Conservation (phyloP, 1,140 invertebrate genomes). For the Diprion similis region DNA sequence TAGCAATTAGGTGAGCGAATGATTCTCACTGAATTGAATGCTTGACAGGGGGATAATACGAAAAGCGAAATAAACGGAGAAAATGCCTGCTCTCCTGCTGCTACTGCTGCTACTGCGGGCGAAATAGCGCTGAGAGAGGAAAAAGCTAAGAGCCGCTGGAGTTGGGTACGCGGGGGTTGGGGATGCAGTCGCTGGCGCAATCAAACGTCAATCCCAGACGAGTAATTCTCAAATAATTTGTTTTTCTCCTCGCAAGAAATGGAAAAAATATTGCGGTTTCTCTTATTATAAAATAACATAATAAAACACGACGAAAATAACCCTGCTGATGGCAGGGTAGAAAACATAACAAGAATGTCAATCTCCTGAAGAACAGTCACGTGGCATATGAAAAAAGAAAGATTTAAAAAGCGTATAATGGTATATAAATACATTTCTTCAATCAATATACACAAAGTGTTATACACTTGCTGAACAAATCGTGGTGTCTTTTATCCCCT, state of each 20-base stretch:
- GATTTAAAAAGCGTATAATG: background rate
- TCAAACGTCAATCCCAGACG: constrained; percentile 53
- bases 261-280: constrained; percentile 36
- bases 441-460: background rate
- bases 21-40: constrained; percentile 44
- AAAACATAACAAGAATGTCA: too few species aligned
- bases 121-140: background rate
- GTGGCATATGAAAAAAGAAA: background rate
- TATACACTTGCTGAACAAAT: background rate
- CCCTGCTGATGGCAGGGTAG: too few species aligned
- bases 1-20: constrained; percentile 47
- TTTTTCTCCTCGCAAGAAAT: constrained; percentile 28
- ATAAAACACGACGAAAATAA: too few species aligned
- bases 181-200: constrained; percentile 30
- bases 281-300: constrained; percentile 19
- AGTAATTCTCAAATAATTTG: constrained; percentile 52
- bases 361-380: background rate
- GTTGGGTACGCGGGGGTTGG: constrained; percentile 27
- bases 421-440: too few species aligned
- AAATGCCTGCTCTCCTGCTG: background rate
- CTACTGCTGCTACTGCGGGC: background rate
- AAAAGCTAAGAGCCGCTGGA: constrained; percentile 22
- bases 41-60: constrained; percentile 34
- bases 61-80: constrained; percentile 27
- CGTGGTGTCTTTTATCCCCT: background rate